Conservation (phyloP, 37 sponge, comb jelly and placozoan species). For the Amphimedon queenslandica region DNA sequence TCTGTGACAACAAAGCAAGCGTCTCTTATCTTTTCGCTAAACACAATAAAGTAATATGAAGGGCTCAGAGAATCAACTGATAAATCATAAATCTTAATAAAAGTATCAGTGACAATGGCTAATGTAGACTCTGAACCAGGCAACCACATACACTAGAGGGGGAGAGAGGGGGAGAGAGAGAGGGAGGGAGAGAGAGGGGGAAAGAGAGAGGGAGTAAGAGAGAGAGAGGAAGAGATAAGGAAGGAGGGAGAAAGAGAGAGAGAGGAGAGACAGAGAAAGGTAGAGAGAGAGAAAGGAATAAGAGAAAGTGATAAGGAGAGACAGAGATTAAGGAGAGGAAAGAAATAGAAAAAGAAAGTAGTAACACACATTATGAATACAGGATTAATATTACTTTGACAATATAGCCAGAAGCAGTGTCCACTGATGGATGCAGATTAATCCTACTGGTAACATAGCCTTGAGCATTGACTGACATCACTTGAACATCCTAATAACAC, state of each 20-base stretch:
- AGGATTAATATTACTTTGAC: slow-evolving; percentile 50
- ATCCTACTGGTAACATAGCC: slow-evolving; percentile 55
- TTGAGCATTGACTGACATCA: slow-evolving; percentile 54
- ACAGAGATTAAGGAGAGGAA: too few relatives aligned
- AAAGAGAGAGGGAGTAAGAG: too few relatives aligned
- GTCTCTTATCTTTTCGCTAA: slow-evolving; percentile 75
- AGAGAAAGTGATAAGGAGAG: too few relatives aligned
- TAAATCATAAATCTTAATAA: slow-evolving; percentile 84
- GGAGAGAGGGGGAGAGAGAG: too few relatives aligned
- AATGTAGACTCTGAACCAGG: slow-evolving; percentile 70
- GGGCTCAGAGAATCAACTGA: slow-evolving; percentile 64
- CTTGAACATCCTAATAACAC: slow-evolving; percentile 57
- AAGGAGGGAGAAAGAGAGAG: too few relatives aligned
- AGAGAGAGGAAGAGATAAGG: neutral
- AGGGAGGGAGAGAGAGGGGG: too few relatives aligned
- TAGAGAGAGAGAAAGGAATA: too few relatives aligned
- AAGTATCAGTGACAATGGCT: slow-evolving; percentile 63
- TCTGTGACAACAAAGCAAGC: slow-evolving; percentile 66
- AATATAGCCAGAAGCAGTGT: slow-evolving; percentile 51
- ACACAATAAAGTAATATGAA: slow-evolving; percentile 63
- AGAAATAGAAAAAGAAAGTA: too few relatives aligned
- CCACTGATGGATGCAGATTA: slow-evolving; percentile 78
- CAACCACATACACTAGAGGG: slow-evolving; percentile 49
- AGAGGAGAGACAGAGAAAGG: too few relatives aligned
- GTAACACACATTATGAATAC: neutral